Evolutionary conservation across 2,113 vertebrate genomes (phyloP).

Genomic region (Clarias magur): DNA sequence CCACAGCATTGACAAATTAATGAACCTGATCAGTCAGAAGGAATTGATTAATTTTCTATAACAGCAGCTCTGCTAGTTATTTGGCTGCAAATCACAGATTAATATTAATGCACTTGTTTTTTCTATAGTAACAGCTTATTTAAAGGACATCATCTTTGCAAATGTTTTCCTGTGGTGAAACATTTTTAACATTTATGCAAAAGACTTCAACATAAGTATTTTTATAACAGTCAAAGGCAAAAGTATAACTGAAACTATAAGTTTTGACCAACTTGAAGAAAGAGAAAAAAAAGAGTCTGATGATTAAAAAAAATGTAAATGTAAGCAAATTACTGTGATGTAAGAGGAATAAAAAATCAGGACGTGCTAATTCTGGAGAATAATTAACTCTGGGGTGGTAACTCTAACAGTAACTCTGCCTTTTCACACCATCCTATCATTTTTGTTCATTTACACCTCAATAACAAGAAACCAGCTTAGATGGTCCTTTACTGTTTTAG

Average conservation of each 20-base stretch:
- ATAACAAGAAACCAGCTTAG: constrained; percentile 84
- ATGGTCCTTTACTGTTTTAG: constrained; percentile 62
- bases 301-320: neutral
- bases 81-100: neutral
- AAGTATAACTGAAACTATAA: neutral
- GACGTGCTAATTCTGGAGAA: neutral
- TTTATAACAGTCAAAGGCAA: neutral
- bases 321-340: neutral
- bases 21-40: neutral
- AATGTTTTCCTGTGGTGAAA: neutral
- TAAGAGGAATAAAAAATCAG: neutral
- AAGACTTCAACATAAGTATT: neutral
- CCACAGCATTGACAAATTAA: neutral
- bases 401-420: neutral
- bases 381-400: neutral
- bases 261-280: neutral
- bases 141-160: neutral
- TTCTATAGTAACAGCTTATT: neutral
- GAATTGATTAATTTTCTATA: neutral
- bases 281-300: neutral
- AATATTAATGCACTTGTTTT: neutral
- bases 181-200: neutral
- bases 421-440: neutral
- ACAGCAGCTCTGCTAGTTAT: neutral
- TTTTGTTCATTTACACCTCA: constrained; percentile 88